Base-by-base conservation (phyloP, 2,888 invertebrate species). In the Euproctis similis region DNA sequence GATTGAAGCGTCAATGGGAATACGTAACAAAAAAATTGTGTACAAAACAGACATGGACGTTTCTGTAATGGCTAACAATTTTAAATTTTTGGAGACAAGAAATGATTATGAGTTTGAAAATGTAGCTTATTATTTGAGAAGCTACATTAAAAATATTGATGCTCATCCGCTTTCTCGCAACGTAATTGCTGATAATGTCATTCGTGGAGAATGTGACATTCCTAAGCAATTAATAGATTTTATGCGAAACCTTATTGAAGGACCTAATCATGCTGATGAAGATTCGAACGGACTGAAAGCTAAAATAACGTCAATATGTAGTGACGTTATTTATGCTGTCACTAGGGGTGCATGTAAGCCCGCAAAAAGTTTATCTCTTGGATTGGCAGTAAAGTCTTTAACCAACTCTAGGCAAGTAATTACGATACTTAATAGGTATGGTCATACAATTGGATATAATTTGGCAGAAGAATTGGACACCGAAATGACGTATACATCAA, bases 401-500 rank as follows among this genome's bases (percentile, higher is more conserved):
- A 57, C 55, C 9, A 53, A 42, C 31, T 42, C 41, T 21, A 16
- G 46, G 28, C 39, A 56, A 51, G 46, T 42, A 28, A 11, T 42
- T 7, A 46, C 46, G 4, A 52, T 60, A 23, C 26, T 56, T 2
- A 59, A 59, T 35, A 55, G 39, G 29, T 56, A 49, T 34, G 60
- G 55, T 1, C 59, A 60, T 46, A 45, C 42, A 11, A 34, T 35
- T 20, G 41, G 47, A 11, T 58, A 59, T 36, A 44, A 43, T 43
- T 29, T 52, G 20, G 35, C 35, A 12, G 55, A 62, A 55, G 52
- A 62, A 46, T 27, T 63, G 9, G 60, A 55, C 34, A 55, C 49
- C 8, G 45, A 56, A 10, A 30, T 30, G 29, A 29, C 29, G 11
- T 31, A 31, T 21, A 24, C 9, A 9, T 16, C 24, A 8, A 14